phyloP scores from a whole-genome alignment of 2,113 vertebrate species.

The Tamias sibiricus region DNA sequence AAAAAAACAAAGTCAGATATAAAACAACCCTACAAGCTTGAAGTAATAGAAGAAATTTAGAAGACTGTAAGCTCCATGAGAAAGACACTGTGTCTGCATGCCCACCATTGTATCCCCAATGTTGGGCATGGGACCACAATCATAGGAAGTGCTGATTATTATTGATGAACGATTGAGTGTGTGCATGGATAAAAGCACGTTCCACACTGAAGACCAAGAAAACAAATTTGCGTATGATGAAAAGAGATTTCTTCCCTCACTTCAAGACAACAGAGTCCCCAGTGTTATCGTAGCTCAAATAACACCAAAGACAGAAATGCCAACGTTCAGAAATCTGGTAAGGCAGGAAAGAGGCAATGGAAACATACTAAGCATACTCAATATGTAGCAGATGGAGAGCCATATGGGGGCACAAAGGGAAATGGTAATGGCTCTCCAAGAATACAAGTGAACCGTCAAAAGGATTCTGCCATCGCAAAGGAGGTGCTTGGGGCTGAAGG shows the following conservation, averaged over 20 bases:
- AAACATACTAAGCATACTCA: neutral
- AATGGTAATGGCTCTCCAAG: neutral
- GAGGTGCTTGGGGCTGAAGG: neutral
- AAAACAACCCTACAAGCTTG: neutral
- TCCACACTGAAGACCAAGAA: neutral
- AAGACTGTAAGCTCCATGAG: neutral
- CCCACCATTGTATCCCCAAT: too few relatives aligned
- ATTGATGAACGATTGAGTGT: neutral
- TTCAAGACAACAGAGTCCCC: neutral
- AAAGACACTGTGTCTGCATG: neutral
- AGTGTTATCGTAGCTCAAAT: neutral
- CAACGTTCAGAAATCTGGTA: neutral
- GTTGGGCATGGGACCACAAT: fast-evolving
- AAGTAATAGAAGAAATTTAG: neutral
- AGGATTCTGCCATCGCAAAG: neutral
- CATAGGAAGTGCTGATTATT: neutral
- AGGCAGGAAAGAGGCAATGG: neutral
- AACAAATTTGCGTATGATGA: neutral
- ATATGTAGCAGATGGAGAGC: neutral
- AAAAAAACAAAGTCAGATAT: neutral
- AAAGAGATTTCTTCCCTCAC: neutral
- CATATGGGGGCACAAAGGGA: neutral
- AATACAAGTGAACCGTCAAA: neutral
- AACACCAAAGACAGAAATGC: neutral
- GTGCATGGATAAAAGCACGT: neutral